Conservation (phyloP, 2,797 vertebrate species). For the Myoxocephalus aenaeus region DNA sequence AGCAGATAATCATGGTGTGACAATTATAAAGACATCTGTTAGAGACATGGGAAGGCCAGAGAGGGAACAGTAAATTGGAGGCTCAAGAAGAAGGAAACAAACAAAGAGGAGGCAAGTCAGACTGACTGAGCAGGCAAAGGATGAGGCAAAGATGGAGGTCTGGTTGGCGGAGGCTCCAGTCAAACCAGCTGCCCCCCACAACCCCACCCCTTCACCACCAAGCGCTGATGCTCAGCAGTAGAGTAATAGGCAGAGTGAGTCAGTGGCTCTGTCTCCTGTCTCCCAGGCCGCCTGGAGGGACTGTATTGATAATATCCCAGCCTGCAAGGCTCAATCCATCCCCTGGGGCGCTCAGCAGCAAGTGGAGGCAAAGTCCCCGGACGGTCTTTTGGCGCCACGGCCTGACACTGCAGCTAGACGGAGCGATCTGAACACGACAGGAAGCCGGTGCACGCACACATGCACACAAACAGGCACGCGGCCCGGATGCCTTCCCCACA, state of each 20-base stretch:
- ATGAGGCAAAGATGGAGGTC: constrained; percentile 49
- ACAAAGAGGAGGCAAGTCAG: background rate
- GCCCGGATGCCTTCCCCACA: constrained; percentile 62
- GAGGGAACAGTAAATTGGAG: constrained; percentile 22
- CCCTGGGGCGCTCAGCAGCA: constrained; percentile 75
- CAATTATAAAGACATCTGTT: constrained; percentile 41
- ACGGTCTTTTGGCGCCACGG: constrained; percentile 76
- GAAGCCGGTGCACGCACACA: constrained; percentile 58
- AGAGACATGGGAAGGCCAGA: constrained; percentile 23
- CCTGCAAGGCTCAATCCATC: constrained; percentile 83
- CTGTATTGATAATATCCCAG: constrained; percentile 85
- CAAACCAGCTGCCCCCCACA: constrained; percentile 73
- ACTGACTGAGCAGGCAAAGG: constrained; percentile 45
- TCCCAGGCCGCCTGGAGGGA: constrained; percentile 83
- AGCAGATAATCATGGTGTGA: constrained; percentile 33
- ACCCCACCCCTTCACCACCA: background rate
- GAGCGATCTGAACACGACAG: constrained; percentile 61
- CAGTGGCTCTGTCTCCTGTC: constrained; percentile 81
- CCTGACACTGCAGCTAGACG: constrained; percentile 57
- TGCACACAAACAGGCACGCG: constrained; percentile 45
- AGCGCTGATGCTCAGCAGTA: constrained; percentile 76
- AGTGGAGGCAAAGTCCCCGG: constrained; percentile 81
- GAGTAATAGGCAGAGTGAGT: constrained; percentile 83
- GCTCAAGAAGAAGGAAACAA: constrained; percentile 35
- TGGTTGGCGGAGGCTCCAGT: constrained; percentile 69